Base-by-base conservation (phyloP, 2,797 vertebrate genomes). In the Crocidura indochinensis region DNA sequence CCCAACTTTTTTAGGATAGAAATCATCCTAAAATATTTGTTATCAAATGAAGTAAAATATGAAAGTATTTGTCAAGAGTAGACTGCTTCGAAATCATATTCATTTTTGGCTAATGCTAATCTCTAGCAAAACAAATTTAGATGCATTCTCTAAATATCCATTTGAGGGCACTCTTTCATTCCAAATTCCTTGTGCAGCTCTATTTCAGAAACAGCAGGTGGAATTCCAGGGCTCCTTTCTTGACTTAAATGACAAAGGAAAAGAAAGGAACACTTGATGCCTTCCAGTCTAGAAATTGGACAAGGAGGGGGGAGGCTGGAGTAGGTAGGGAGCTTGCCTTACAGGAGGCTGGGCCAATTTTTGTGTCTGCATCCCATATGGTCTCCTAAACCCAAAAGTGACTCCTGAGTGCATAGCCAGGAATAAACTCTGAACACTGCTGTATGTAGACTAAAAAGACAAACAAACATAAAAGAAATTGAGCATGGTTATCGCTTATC, bases 71-170 rank as follows among this genome's bases (percentile, higher is more conserved):
- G 56, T 60, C 56, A 60, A 60, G 19, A 60, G 56, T 60, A 60
- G 56, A 22, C 19, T 19, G 56, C 17, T 60, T 14, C 17, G 1
- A 60, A 60, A 60, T 60, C 15, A 65, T 65, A 19, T 26, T 65
- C 6, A 65, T 10, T 56, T 38, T 67, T 72, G 24, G 12, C 64
- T 26, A 60, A 27, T 17, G 8, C 53, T 47, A 17, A 17, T 10
- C 27, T 60, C 56, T 60, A 60, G 26, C 19, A 64, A 7, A 2
- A 20, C 6, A 69, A 84, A 29, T 73, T 86, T 73, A 29, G 19
- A 27, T 14, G 38, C 56, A 8, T 75, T 96, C 53, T 75, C 7
- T 14, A 75, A 79, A 26, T 12, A 19, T 88, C 85, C 80, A 12
- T 4, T 56, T 90, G 84, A 38, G 72, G 91, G 88, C 22, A 12